Base-by-base conservation (phyloP, 1,140 invertebrate species). In the Alviniconcha marisindica region DNA sequence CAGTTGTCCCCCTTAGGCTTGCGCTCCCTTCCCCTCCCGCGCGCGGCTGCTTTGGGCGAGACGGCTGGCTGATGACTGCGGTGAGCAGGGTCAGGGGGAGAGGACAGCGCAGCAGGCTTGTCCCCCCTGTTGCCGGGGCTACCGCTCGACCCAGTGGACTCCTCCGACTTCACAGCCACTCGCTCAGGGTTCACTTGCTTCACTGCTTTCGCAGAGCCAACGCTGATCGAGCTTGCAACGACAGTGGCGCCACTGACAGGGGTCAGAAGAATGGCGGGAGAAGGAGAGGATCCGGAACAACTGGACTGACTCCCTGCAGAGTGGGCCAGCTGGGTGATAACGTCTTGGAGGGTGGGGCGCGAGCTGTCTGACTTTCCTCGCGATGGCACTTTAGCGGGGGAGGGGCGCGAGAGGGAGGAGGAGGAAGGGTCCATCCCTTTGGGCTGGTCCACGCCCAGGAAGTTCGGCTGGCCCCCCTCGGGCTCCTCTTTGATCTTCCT, bases 291-390 rank as follows among this genome's bases (percentile, higher is more conserved):
- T 44, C 31, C 28, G 18, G 78, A 80, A 3, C n/a, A 48, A 31
- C 24, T 24, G 3, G 69, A 71, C 69, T 71, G 69, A 42, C 33
- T 40, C 33, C 40, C 78, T 21, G 78, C 69, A 21, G 81, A 42
- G 36, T 78, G 82, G 63, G 82, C 76, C 40, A 83, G 77, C 77
- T 83, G 76, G 31, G 38, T 63, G 60, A 83, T 83, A 2, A 83
- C 77, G 36, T 77, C 82, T 31, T 83, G 74, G 48, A 83, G 77
- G 51, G 60, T 83, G 36, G 74, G 85, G n/a, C 74, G 82, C n/a
- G 81, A 76, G 69, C 48, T 82, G 31, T 83, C 79, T n/a, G 40
- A 31, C 36, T 81, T 83, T 33, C 82, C 82, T 73, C 76, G 74
- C 1, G 77, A 78, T 28, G 63, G 60, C 69, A 71, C 44, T 80